A percentile compares a stretch with the other conserved stretches of the same genome.
Conservation (phyloP, 53 echinoderm and acorn worm species). For the Pentamera pediparva region DNA sequence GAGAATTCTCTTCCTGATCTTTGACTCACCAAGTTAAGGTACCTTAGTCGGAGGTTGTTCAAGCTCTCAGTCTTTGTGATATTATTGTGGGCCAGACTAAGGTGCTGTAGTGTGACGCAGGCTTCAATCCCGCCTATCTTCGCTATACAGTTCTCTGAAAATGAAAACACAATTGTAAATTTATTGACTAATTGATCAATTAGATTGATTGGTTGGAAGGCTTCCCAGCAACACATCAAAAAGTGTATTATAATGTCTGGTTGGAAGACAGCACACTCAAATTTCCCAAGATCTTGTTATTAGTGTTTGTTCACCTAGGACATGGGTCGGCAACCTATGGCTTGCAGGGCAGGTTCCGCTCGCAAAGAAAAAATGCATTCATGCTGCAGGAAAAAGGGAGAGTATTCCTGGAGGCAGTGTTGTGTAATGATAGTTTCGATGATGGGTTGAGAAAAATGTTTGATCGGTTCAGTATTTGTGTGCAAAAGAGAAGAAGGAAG, state of each 20-base stretch:
- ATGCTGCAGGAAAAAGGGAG: too few relatives aligned
- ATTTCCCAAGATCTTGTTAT: too few relatives aligned
- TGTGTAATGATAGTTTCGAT: too few relatives aligned
- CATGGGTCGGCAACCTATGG: neutral
- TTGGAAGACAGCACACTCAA: neutral
- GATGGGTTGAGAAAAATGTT: too few relatives aligned
- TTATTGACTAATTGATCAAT: neutral
- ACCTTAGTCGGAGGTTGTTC: constrained; percentile 61
- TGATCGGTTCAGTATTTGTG: too few relatives aligned
- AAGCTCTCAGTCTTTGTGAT: constrained; percentile 68
- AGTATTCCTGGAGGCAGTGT: too few relatives aligned
- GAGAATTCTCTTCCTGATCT: constrained; percentile 58
- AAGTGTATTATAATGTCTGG: neutral
- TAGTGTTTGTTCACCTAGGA: too few relatives aligned
- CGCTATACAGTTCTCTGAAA: constrained; percentile 68
- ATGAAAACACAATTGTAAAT: neutral
- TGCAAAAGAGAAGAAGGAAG: too few relatives aligned
- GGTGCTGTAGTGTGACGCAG: constrained; percentile 58
- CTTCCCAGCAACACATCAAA: neutral
- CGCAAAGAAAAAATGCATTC: too few relatives aligned
- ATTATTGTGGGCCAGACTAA: constrained; percentile 91
- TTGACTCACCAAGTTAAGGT: constrained; percentile 78
- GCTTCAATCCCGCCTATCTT: constrained; percentile 64
- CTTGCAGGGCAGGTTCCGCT: too few relatives aligned
- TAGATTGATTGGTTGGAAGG: neutral